phyloP scores from a whole-genome alignment of 2,113 vertebrate genomes.

The Petroica traversi region DNA sequence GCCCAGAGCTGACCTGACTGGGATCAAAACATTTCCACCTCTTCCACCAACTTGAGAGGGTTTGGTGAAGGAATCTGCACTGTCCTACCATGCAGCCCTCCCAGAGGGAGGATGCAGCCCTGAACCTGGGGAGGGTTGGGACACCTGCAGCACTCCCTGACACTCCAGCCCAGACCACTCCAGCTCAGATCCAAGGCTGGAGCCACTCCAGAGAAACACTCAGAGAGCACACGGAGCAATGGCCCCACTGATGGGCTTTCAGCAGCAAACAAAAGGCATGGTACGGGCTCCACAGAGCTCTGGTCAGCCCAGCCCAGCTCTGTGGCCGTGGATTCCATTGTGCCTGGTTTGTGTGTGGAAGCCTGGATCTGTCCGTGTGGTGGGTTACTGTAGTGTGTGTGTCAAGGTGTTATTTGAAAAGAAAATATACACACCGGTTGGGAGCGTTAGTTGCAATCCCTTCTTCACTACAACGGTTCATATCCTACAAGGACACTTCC shows the following conservation, averaged over 20 bases:
- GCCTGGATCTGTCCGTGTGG: neutral
- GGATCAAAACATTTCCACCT: accelerated
- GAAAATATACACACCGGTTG: constrained; percentile 77
- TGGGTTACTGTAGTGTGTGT: neutral
- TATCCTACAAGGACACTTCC: constrained; percentile 81
- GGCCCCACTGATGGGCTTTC: accelerated
- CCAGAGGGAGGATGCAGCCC: neutral
- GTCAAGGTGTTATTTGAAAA: constrained; percentile 52
- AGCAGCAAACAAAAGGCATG: neutral
- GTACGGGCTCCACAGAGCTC: neutral
- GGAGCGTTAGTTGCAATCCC: constrained; percentile 78
- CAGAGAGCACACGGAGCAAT: accelerated
- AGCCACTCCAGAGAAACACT: neutral
- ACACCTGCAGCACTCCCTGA: neutral
- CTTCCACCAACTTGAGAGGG: neutral
- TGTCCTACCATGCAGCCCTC: neutral
- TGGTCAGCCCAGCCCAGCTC: neutral
- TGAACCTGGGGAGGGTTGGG: accelerated
- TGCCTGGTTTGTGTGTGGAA: neutral
- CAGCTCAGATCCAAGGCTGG: neutral
- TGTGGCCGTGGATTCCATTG: neutral
- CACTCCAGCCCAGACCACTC: neutral
- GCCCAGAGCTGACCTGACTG: neutral
- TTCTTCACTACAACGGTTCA: constrained; percentile 78
- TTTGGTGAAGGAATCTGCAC: neutral